phyloP scores from a whole-genome alignment of 2,113 vertebrate species.

The Uria lomvia region DNA sequence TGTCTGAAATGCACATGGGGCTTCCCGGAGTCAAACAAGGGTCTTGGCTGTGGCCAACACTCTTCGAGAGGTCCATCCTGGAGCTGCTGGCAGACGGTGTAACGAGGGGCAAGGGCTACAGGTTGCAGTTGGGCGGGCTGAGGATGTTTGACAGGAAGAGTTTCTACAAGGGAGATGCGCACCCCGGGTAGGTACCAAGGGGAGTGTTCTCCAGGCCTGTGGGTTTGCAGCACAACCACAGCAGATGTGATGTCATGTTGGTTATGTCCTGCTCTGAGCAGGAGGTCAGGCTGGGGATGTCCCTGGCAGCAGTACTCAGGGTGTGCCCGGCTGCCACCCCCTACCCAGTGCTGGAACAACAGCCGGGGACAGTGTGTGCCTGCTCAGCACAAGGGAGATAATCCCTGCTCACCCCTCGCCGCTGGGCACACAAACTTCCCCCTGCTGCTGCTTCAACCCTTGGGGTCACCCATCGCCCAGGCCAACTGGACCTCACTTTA shows the following conservation, averaged over 20 bases:
- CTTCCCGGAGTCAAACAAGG: background rate
- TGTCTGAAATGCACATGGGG: background rate
- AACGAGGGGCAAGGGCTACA: background rate
- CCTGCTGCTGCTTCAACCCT: background rate
- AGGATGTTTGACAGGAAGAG: background rate
- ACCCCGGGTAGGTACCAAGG: accelerated
- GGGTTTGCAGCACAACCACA: background rate
- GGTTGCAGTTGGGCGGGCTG: background rate
- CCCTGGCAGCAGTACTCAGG: background rate
- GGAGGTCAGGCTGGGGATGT: background rate
- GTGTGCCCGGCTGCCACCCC: background rate
- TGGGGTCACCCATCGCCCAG: accelerated
- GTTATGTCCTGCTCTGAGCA: background rate
- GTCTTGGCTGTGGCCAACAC: background rate
- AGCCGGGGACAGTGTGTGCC: accelerated
- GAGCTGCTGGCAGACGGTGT: background rate
- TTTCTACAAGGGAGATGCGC: background rate
- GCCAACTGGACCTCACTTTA: background rate
- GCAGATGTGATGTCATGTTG: background rate
- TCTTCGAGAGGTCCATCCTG: background rate
- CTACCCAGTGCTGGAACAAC: background rate
- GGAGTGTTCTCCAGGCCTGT: background rate
- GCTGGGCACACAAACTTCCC: background rate
- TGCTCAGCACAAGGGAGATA: background rate
- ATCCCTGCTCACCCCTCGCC: background rate